These are phyloP conservation scores for Tortrix viridana DNA, from an alignment of 2,888 invertebrate species.

Conservation along the genomic window DNA sequence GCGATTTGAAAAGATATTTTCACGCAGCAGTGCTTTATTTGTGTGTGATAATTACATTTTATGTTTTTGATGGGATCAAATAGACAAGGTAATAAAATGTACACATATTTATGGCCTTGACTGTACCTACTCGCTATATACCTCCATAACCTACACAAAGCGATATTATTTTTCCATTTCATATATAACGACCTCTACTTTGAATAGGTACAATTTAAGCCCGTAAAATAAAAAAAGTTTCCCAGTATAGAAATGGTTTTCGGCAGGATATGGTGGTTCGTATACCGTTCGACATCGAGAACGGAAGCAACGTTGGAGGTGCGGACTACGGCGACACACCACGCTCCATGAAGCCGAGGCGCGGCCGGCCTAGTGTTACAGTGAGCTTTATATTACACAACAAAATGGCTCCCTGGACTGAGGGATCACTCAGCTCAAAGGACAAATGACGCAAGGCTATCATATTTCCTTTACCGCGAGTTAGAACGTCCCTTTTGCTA, in stretches of 20 bases:
- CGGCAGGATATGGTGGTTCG: constrained; percentile 71
- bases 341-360: constrained; percentile 64
- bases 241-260: constrained; percentile 3
- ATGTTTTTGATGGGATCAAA: too few species aligned
- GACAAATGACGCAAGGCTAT: background rate
- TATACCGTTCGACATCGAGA: constrained; percentile 77
- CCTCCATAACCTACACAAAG: too few species aligned
- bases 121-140: too few species aligned
- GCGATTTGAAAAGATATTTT: too few species aligned
- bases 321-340: constrained; percentile 62
- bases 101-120: too few species aligned
- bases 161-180: too few species aligned
- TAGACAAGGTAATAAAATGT: too few species aligned
- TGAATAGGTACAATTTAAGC: too few species aligned
- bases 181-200: background rate
- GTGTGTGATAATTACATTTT: too few species aligned
- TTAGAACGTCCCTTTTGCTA: background rate
- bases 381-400: constrained; percentile 46
- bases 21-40: too few species aligned
- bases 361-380: constrained; percentile 71
- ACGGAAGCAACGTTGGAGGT: constrained; percentile 49
- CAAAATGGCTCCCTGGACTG: constrained; percentile 1
- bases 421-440: too few species aligned
- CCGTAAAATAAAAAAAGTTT: too few species aligned
- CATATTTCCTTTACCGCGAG: background rate